Base-by-base conservation (phyloP, 2,797 vertebrate species). In the Gobio occitaniae region DNA sequence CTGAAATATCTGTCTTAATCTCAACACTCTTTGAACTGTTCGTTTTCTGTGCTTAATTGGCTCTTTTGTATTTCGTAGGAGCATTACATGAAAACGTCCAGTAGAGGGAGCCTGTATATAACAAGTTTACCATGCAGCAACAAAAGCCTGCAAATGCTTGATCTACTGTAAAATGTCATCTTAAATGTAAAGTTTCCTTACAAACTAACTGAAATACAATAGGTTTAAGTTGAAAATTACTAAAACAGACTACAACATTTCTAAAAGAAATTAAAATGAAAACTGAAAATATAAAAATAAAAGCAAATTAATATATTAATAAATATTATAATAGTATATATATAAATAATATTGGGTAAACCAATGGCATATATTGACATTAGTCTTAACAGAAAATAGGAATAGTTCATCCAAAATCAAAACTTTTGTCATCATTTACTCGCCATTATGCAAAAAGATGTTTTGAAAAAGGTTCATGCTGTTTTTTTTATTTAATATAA, bases 81-180 rank as follows among this genome's bases (percentile, higher is more conserved):
- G 25, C 41, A 63, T n/a, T 74, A 48, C 25, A 16, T 15, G 0
- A 36, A 74, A 50, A n/a, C 21, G 3, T 48, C 80, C 80, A 82
- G 25, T 47, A 82, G 80, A 71, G 80, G 69, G 69, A 32, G 80
- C 52, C 11, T 82, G 38, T 13, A 29, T 78, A 65, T 41, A 44
- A 29, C 76, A 29, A 63, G n/a, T 44, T 61, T 32, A 63, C 32
- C 32, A 59, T n/a, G 9, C 61, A 65, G 25, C 5, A 29, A 29
- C 12, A 29, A 63, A 63, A 1, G n/a, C 61, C 6, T 6, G 6
- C 29, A 2, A n/a, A 61, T 15, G 59, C n/a, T 63, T 29, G 3
- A 61, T 13, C 11, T 29, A 63, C 2, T 10, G 19, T 11, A 25
- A 25, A 25, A 25, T 25, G 25, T 25, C 25, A 25, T 25, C 25